phyloP scores from a whole-genome alignment of 2,888 invertebrate species.

The Furcula furcula region DNA sequence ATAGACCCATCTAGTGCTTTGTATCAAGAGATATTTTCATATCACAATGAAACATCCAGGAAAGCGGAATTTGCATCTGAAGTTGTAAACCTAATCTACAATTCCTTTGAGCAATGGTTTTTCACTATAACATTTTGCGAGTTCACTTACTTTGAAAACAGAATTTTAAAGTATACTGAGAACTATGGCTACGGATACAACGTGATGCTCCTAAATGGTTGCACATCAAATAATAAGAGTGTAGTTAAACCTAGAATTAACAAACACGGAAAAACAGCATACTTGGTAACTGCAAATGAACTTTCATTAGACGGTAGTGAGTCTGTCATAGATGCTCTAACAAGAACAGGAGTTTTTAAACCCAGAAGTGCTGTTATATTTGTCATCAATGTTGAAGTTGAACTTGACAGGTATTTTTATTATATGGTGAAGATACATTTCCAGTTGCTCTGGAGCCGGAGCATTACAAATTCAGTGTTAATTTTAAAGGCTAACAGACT shows the following conservation, averaged over 20 bases:
- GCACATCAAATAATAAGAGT: conserved; percentile 49
- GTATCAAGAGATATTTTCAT: conserved; percentile 50
- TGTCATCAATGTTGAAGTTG: conserved; percentile 53
- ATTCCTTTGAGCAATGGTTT: conserved; percentile 67
- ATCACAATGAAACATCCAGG: conserved; percentile 46
- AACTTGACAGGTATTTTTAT: conserved; percentile 56
- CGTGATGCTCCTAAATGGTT: conserved; percentile 64
- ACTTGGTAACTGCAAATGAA: conserved; percentile 59
- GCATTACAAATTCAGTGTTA: conserved; percentile 75
- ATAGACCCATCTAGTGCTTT: conserved; percentile 34
- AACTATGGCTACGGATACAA: conserved; percentile 62
- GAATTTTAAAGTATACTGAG: conserved; percentile 67
- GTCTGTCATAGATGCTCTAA: conserved; percentile 49
- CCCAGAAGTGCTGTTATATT: conserved; percentile 67
- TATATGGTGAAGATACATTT: conserved; percentile 70
- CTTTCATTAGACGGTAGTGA: conserved; percentile 58
- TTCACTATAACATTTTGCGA: conserved; percentile 72
- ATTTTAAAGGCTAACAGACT: conserved; percentile 54
- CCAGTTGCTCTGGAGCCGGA: conserved; percentile 71
- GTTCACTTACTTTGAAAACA: conserved; percentile 72
- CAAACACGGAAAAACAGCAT: conserved; percentile 65
- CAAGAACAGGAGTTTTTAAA: conserved; percentile 66
- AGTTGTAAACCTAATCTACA: conserved; percentile 64
- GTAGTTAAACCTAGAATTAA: conserved; percentile 61
- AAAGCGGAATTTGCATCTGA: conserved; percentile 59